These are phyloP conservation scores for Mesoligia furuncula DNA, from an alignment of 2,888 invertebrate genomes.

Conservation along the genomic window DNA sequence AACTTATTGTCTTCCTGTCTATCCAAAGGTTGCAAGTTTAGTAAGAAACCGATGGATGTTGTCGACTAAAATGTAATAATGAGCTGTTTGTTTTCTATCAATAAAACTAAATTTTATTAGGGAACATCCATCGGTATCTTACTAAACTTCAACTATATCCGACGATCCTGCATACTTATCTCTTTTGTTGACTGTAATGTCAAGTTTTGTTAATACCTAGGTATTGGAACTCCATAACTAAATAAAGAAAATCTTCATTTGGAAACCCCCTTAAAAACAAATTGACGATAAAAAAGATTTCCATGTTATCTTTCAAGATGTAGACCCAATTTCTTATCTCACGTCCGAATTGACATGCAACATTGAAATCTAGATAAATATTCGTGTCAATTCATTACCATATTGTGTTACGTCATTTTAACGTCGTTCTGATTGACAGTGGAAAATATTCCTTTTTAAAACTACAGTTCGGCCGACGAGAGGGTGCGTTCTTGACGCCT, in stretches of 20 bases:
- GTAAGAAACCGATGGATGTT: too few species aligned
- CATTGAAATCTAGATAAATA: slow-evolving; percentile 33
- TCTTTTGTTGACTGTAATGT: too few species aligned
- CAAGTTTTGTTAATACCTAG: background rate
- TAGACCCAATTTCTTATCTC: slow-evolving; percentile 32
- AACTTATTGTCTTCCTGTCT: background rate
- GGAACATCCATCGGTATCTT: too few species aligned
- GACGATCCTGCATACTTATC: too few species aligned
- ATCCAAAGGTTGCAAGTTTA: background rate
- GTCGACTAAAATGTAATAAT: too few species aligned
- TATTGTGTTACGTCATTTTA: background rate
- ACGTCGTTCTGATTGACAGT: background rate
- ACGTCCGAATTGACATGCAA: slow-evolving; percentile 28
- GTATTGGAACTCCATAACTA: background rate
- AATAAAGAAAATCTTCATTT: background rate
- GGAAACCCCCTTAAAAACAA: background rate
- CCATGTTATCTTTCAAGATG: slow-evolving; percentile 13
- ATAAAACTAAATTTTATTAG: too few species aligned
- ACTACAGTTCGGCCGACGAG: too few species aligned
- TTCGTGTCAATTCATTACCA: background rate
- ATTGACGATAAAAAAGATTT: slow-evolving; percentile 3
- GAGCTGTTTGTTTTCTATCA: too few species aligned
- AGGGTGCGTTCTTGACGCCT: too few species aligned
- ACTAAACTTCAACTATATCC: too few species aligned
- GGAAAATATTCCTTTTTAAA: background rate